Evolutionary conservation across 1,140 invertebrate species (phyloP), one percentile per base, ranked within the genome.

Genomic region (Ctenoplectra terminalis): DNA sequence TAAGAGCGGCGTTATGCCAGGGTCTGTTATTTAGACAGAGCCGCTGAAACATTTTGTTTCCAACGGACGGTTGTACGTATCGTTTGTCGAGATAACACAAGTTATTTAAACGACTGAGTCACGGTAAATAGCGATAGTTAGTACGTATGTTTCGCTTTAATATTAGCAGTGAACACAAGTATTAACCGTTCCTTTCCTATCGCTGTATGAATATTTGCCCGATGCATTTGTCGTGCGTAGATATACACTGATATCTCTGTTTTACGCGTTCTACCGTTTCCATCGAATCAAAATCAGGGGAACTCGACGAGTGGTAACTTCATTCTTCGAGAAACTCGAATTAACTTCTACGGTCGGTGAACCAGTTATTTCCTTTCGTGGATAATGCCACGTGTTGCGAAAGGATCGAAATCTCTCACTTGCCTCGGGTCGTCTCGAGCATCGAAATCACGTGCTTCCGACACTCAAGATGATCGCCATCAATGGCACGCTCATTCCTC

Each of bases 361-460:
- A 71, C 61, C 37, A 11, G 46, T 70, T 70, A 73, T 66, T 61
- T 34, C 43, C 71, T 67, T 84, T 72, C 74, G 9, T 7, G 48
- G 29, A 29, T 66, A 58, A 37, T 54, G 6, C 13, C 66, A 69
- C 52, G 79, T 34, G 83, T 52, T 48, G 40, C 43, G 13, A 31
- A 0, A 23, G 34, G 20, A 69, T 70, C 58, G 56, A 84, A 81
- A 85, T 87, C 76, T 81, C 54, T 74, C 61, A 48, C 64, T 50
- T 69, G 29, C 50, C 9, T 31, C 56, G 69, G 48, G 46, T 77
- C 70, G 40, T 63, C 46, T 26, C 37, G 37, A 50, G 43, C 71
- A 75, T 84, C 82, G 71, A 58, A 58, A 79, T 87, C 86, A 85
- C 79, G 83, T 61, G 82, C 50, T 73, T 48, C 66, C 83, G 72